Evolutionary conservation across 1,140 invertebrate genomes (phyloP).

Genomic region (Drosophila parabipectinata): DNA sequence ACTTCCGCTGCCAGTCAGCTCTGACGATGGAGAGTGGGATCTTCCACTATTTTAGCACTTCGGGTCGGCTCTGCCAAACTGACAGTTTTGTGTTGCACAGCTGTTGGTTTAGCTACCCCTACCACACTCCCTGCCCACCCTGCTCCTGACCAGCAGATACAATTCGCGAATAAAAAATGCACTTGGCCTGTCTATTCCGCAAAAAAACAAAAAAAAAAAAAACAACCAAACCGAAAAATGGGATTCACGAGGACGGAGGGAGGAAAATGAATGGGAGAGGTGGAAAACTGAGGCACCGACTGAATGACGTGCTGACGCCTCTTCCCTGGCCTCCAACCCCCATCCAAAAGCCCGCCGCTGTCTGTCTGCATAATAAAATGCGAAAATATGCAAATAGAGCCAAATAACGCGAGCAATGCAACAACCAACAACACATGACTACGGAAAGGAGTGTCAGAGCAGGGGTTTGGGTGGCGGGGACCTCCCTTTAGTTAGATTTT

Average conservation of each 20-base stretch:
- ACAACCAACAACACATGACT: conserved; percentile 47
- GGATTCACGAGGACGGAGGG: neutral
- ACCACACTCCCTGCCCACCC: neutral
- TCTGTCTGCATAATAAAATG: conserved; percentile 82
- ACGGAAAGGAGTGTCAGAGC: neutral
- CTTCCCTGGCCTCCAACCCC: conserved; percentile 31
- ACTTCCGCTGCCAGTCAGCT: conserved; percentile 58
- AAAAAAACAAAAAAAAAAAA: conserved; percentile 17
- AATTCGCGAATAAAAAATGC: conserved; percentile 43
- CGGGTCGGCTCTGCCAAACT: conserved; percentile 43
- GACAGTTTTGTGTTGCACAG: conserved; percentile 75
- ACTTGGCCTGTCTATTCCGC: conserved; percentile 46
- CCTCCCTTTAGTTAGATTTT: conserved; percentile 61
- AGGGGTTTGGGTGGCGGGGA: neutral
- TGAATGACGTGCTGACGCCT: conserved; percentile 76
- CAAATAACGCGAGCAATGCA: conserved; percentile 60
- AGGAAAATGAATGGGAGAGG: neutral
- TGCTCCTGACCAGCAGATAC: conserved; percentile 34
- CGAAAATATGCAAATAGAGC: conserved; percentile 74
- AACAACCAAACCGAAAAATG: neutral
- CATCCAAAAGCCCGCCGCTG: conserved; percentile 10
- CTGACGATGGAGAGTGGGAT: conserved; percentile 53
- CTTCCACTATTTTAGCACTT: conserved; percentile 51
- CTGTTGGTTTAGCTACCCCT: conserved; percentile 33
- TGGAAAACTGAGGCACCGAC: conserved; percentile 21